These are phyloP conservation scores for Elmis aenea DNA, from an alignment of 2,888 invertebrate genomes.

Conservation along the genomic window DNA sequence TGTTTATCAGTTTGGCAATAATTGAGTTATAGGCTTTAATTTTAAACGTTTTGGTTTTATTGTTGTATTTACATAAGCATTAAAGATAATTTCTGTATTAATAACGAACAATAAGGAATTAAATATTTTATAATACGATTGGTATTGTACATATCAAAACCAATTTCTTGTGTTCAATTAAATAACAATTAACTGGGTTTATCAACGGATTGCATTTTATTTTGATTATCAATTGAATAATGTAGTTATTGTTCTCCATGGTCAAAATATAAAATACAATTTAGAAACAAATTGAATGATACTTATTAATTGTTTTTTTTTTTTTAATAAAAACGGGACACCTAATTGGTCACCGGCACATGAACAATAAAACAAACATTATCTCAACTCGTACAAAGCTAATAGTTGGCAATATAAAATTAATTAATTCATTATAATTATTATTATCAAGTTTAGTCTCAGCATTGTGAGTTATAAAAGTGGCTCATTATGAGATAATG, in stretches of 20 bases:
- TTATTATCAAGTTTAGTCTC: conserved; percentile 12
- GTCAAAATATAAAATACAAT: conserved; percentile 9
- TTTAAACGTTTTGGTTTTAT: no score
- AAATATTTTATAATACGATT: conserved; percentile 8
- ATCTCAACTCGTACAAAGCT: conserved; percentile 9
- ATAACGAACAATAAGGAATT: conserved; percentile 14
- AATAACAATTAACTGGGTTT: conserved; percentile 14
- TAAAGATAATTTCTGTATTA: conserved; percentile 11
- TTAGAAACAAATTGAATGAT: conserved; percentile 12
- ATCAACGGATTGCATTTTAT: conserved; percentile 10
- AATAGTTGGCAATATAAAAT: conserved; percentile 10
- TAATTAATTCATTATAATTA: conserved; percentile 11
- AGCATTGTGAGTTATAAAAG: conserved; percentile 12
- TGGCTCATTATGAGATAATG: conserved; percentile 18
- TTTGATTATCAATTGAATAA: conserved; percentile 12
- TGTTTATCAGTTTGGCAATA: no score
- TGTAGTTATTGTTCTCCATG: conserved; percentile 9
- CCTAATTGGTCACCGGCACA: conserved; percentile 10
- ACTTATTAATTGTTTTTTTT: no score
- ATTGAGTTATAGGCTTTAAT: no score
- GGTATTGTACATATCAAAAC: conserved; percentile 12
- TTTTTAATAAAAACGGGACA: conserved; percentile 8
- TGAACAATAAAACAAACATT: conserved; percentile 10
- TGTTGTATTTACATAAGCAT: no score
- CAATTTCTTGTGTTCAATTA: conserved; percentile 13